Evolutionary conservation across 2,113 vertebrate genomes (phyloP), one percentile per base, ranked within the genome.

Genomic region (Bambusicola thoracicus): DNA sequence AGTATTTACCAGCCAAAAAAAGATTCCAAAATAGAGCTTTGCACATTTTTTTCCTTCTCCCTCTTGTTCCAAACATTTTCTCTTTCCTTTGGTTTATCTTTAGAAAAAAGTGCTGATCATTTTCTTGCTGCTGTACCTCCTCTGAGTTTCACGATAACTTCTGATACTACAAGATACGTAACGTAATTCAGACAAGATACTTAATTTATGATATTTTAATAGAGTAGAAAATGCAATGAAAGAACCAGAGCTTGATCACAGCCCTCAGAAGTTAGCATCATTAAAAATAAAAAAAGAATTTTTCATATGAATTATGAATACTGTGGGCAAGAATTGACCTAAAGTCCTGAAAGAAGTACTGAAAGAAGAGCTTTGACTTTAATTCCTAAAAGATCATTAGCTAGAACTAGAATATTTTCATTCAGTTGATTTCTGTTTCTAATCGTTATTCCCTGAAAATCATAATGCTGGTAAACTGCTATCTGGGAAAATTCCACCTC

Each of bases 401-500:
- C 4, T 12, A 83, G 13, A 19, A 13, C 4, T 19, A 82, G 14
- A 22, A 13, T 84, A 81, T 75, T 78, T 90, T 11, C 73, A 55
- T 41, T 78, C 27, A 62, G 48, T 40, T 38, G 43, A 15, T 72
- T 82, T 92, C 78, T 44, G 65, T 79, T 94, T 93, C 53, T 69
- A n/a, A 48, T 62, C 11, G 59, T 90, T 41, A 40, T 65, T 75
- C 7, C 12, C 6, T 36, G n/a, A 83, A 90, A 76, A n/a, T 21
- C 25, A 41, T 1, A 67, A 11, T 6, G 11, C 46, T 51, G 13
- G 29, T 46, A 62, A 3, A 13, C 65, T 61, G 16, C 22, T 69
- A 5, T 70, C 78, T 65, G 30, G 53, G 40, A 84, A 83, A 75
- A 84, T 43, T 30, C 68, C 68, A 72, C 7, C 41, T 34, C 25